These are phyloP conservation scores for Tiliacea citrago DNA, from an alignment of 2,888 invertebrate species.

Conservation along the genomic window DNA sequence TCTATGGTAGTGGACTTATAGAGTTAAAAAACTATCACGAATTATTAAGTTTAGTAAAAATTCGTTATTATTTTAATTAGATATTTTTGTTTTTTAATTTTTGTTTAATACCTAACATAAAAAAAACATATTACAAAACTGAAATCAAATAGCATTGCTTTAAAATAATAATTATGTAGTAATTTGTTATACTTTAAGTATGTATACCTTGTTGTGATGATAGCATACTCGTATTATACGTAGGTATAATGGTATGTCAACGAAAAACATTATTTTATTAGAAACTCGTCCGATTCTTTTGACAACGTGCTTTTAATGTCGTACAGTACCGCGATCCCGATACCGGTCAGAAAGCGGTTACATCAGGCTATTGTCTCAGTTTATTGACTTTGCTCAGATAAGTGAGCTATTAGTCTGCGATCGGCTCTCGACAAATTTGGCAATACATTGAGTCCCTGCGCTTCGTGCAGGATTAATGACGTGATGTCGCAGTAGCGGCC, in stretches of 20 bases:
- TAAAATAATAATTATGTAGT: too few relatives aligned
- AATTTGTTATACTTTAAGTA: background rate
- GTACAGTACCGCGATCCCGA: slow-evolving; percentile 37
- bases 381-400: slow-evolving; percentile 74
- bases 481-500: slow-evolving; percentile 60
- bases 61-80: background rate
- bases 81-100: background rate
- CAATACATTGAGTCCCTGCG: slow-evolving; percentile 66
- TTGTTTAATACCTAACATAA: background rate
- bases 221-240: background rate
- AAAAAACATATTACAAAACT: background rate
- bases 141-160: background rate
- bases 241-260: background rate
- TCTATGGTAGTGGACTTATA: background rate
- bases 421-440: slow-evolving; percentile 69
- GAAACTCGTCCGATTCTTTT: slow-evolving; percentile 37
- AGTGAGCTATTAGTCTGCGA: slow-evolving; percentile 70
- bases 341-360: slow-evolving; percentile 66
- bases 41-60: too few relatives aligned
- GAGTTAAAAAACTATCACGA: too few relatives aligned
- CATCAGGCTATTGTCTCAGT: slow-evolving; percentile 72
- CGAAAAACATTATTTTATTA: slow-evolving; percentile 20
- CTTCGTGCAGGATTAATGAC: slow-evolving; percentile 65
- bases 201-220: background rate
- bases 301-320: slow-evolving; percentile 42